Conservation (phyloP, 2,888 invertebrate species). For the Drosophila paranaensis region DNA sequence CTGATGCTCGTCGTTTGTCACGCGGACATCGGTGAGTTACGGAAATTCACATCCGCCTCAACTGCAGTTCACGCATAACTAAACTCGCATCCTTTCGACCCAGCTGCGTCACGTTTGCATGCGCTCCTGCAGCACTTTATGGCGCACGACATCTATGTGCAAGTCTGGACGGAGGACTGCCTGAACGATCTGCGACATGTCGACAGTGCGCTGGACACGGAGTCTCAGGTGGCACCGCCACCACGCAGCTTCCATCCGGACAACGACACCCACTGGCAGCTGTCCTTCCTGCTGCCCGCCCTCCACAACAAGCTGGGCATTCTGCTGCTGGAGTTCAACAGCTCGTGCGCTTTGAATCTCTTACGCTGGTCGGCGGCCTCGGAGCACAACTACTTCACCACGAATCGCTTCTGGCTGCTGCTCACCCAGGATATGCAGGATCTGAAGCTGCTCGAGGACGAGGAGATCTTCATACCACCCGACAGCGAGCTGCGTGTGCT, state of each 20-base stretch:
- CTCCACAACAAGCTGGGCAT: constrained; percentile 77
- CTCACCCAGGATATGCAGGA: constrained; percentile 49
- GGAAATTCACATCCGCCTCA: neutral
- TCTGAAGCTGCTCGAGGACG: constrained; percentile 61
- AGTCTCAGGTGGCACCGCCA: constrained; percentile 44
- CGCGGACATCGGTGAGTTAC: constrained; percentile 70
- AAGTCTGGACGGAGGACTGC: constrained; percentile 64
- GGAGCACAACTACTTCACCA: constrained; percentile 81
- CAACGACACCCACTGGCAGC: constrained; percentile 55
- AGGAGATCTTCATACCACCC: constrained; percentile 80
- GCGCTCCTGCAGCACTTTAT: constrained; percentile 58
- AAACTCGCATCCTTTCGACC: constrained; percentile 40
- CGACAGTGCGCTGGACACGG: constrained; percentile 25
- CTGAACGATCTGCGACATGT: constrained; percentile 60
- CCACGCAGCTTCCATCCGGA: constrained; percentile 64
- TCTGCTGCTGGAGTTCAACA: constrained; percentile 72
- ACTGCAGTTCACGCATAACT: constrained; percentile 10
- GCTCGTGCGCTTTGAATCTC: constrained; percentile 69
- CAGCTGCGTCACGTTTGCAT: constrained; percentile 34
- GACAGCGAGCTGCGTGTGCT: constrained; percentile 79
- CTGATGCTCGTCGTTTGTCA: constrained; percentile 79
- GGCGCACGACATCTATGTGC: constrained; percentile 67
- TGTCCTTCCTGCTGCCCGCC: constrained; percentile 65
- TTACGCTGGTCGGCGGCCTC: constrained; percentile 78
- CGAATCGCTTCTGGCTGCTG: constrained; percentile 82